A percentile compares a stretch with the other conserved stretches of the same genome.
Evolutionary conservation across 1,140 invertebrate species (phyloP).

Genomic region (Hyles euphorbiae): DNA sequence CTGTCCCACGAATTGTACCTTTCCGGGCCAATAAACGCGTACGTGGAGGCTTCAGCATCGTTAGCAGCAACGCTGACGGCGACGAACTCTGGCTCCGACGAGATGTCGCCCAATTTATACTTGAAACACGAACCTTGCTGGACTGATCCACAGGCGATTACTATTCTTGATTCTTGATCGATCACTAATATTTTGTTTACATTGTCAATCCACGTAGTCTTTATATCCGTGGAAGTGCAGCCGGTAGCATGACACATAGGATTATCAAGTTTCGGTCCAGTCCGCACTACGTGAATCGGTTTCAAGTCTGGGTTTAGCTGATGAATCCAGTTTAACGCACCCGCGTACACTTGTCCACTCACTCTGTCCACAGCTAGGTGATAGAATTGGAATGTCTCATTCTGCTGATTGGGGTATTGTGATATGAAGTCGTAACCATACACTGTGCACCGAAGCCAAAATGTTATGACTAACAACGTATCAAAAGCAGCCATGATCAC

Average conservation of each 20-base stretch:
- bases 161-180: slow-evolving; percentile 85
- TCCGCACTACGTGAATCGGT: slow-evolving; percentile 80
- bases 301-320: slow-evolving; percentile 86
- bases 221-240: slow-evolving; percentile 81
- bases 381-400: slow-evolving; percentile 72
- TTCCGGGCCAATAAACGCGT: slow-evolving; percentile 95
- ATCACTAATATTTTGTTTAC: slow-evolving; percentile 95
- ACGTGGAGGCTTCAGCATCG: slow-evolving; percentile 92
- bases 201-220: slow-evolving; percentile 85
- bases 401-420: slow-evolving; percentile 65
- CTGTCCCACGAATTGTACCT: slow-evolving; percentile 85
- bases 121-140: slow-evolving; percentile 92
- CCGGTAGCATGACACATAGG: slow-evolving; percentile 91
- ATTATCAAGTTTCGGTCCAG: slow-evolving; percentile 88
- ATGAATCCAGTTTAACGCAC: slow-evolving; percentile 89
- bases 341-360: slow-evolving; percentile 83
- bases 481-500: slow-evolving; percentile 63
- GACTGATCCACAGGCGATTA: slow-evolving; percentile 93
- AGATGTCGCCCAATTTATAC: slow-evolving; percentile 90
- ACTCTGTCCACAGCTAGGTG: slow-evolving; percentile 74
- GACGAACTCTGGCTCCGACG: slow-evolving; percentile 83
- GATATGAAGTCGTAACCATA: slow-evolving; percentile 68
- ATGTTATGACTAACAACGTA: slow-evolving; percentile 64
- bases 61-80: slow-evolving; percentile 91
- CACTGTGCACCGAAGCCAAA: slow-evolving; percentile 61